Evolutionary conservation across 2,797 vertebrate species (phyloP), one percentile per base, ranked within the genome.

Genomic region (Orestias chungarensis): DNA sequence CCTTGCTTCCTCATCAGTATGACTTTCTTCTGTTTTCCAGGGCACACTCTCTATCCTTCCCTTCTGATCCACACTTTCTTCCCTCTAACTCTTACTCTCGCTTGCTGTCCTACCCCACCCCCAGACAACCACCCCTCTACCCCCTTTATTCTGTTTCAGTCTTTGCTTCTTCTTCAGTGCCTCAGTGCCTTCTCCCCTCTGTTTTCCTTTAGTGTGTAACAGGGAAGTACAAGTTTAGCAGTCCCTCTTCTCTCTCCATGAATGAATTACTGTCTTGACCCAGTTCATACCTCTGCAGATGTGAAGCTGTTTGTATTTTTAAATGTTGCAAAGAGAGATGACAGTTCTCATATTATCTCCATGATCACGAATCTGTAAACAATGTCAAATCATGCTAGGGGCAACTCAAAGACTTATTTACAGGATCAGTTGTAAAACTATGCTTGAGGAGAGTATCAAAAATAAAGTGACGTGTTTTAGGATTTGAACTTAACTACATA

Each of bases 251-350:
- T 76, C 73, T 86, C 74, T 76, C 76, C 87, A 83, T 72, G n/a
- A 82, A 87, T 81, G 84, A 86, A 88, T 86, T 73, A 85, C 78
- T 75, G 70, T 87, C 78, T 81, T 85, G 88, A 89, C 83, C 86
- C 81, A 87, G 76, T 90, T 91, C 73, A 76, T 82, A 74, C 70
- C 65, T 57, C 80, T 81, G 79, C 70, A 44, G 31, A 64, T 70
- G 67, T 67, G 70, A 73, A 81, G 79, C 70, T 57, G 69, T 73
- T 68, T 76, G 70, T 73, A 72, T 71, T 61, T 70, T 38, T 23
- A 25, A 64, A 38, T 65, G 47, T 52, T 62, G 57, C 57, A 68
- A 25, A 76, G 61, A 52, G 40, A 46, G 64, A 73, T 57, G 20
- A 61, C 31, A 44, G 11, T 27, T 64, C 42, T 55, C 31, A 11